A percentile compares a stretch with the other conserved stretches of the same genome.
phyloP scores from a whole-genome alignment of 1,140 invertebrate species.

The Apis dorsata region DNA sequence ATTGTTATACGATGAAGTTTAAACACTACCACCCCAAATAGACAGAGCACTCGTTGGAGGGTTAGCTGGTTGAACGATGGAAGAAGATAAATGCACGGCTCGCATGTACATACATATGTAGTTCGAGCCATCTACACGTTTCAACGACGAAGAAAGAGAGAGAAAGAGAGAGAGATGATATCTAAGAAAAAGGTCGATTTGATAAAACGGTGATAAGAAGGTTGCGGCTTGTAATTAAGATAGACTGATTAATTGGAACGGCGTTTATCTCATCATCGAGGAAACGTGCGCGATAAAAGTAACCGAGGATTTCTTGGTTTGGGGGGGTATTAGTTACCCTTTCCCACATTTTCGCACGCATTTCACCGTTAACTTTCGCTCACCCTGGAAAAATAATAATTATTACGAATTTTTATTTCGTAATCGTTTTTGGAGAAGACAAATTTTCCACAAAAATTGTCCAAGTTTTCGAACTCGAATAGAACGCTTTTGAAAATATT shows the following conservation, averaged over 20 bases:
- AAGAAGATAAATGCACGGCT: slow-evolving; percentile 74
- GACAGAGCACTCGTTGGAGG: slow-evolving; percentile 58
- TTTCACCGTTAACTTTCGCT: too few species aligned
- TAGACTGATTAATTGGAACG: slow-evolving; percentile 22
- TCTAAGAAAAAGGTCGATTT: slow-evolving; percentile 34
- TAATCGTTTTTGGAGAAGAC: too few species aligned
- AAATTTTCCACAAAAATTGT: too few species aligned
- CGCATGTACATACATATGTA: slow-evolving; percentile 61
- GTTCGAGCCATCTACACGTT: slow-evolving; percentile 15
- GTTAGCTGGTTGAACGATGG: slow-evolving; percentile 66
- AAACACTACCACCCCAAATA: slow-evolving; percentile 53
- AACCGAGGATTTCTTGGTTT: background rate
- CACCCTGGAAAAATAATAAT: too few species aligned
- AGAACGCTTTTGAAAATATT: too few species aligned
- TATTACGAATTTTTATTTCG: too few species aligned
- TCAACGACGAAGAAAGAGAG: background rate
- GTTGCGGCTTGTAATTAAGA: slow-evolving; percentile 49
- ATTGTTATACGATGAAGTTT: slow-evolving; percentile 53
- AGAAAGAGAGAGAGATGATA: background rate
- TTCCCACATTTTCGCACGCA: background rate
- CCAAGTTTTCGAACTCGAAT: too few species aligned
- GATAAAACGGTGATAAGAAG: slow-evolving; percentile 35
- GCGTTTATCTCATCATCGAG: slow-evolving; percentile 1
- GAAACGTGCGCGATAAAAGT: background rate
- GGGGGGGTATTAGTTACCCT: background rate